These are phyloP conservation scores for Cotesia congregata DNA, from an alignment of 2,888 invertebrate genomes.

Conservation along the genomic window DNA sequence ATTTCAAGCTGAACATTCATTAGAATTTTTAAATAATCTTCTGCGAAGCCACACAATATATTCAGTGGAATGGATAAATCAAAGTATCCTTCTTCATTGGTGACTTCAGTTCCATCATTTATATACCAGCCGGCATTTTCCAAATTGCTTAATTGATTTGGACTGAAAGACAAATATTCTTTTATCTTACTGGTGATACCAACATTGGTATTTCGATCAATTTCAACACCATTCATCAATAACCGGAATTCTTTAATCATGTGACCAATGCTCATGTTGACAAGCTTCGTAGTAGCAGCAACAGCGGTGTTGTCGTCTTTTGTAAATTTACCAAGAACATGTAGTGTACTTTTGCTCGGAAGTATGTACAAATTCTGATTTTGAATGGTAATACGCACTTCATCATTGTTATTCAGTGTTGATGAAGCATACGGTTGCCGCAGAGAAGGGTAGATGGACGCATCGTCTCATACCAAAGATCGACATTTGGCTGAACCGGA, in stretches of 20 bases:
- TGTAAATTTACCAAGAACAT: constrained; percentile 37
- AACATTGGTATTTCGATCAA: constrained; percentile 6
- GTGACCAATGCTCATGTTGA: constrained; percentile 47
- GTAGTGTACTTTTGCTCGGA: constrained; percentile 39
- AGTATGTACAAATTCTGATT: constrained; percentile 39
- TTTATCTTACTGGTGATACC: neutral
- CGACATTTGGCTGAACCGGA: too few relatives aligned
- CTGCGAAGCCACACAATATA: too few relatives aligned
- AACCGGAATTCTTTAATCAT: too few relatives aligned
- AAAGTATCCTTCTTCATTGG: too few relatives aligned
- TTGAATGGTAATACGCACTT: constrained; percentile 45
- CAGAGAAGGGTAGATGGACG: too few relatives aligned
- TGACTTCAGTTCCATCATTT: too few relatives aligned
- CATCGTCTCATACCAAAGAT: too few relatives aligned
- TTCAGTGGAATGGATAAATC: too few relatives aligned
- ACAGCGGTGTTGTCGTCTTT: constrained; percentile 20
- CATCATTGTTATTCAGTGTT: constrained; percentile 42
- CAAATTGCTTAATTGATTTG: neutral
- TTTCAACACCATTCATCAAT: constrained; percentile 51
- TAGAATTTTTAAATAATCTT: too few relatives aligned
- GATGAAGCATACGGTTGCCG: constrained; percentile 44
- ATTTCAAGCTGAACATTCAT: neutral
- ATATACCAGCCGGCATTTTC: neutral
- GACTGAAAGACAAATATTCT: neutral
- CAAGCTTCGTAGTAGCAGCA: constrained; percentile 15